Evolutionary conservation across 2,113 vertebrate genomes (phyloP), one percentile per base, ranked within the genome.

Genomic region (Sturnus vulgaris): DNA sequence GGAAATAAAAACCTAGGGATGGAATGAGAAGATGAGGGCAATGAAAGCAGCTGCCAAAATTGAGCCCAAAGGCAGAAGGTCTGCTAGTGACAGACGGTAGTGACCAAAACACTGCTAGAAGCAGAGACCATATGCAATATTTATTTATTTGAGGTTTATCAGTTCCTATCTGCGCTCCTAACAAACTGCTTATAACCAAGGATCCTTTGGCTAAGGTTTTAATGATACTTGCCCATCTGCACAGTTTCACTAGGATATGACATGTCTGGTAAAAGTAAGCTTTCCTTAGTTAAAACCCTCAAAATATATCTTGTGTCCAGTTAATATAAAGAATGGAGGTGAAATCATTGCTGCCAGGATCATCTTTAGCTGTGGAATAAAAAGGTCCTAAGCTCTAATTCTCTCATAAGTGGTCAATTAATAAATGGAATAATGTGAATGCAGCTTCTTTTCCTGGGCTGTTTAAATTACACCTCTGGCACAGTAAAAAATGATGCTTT

Each of bases 71-170:
- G 87, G 93, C 95, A 93, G 77, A 90, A 95, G 83, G 83, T 96
- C 94, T 95, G 92, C 68, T 90, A 93, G 40, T 92, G 77, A 97
- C 92, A 96, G 94, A 95, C 73, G 93, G 94, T 65, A 89, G 88
- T 88, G 86, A 82, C 87, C 90, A 88, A 94, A 96, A 64, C 53
- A 81, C 59, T 88, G 88, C 96, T 92, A 56, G 86, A 95, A 95
- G 92, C 72, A 92, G 25, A 49, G 15, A 81, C 9, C 60, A 86
- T 95, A 93, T 68, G 83, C 22, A 88, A 57, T 90, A 90, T 90
- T 86, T 94, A 88, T 94, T 93, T 91, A 79, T 94, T 78, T 86
- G 52, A 71, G 35, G 10, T 64, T 92, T 86, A 86, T 73, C 12
- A 35, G 46, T 64, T 94, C 60, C 44, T 88, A 23, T 47, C 24